Evolutionary conservation across 2,797 vertebrate genomes (phyloP).

Genomic region (Siniperca scherzeri): DNA sequence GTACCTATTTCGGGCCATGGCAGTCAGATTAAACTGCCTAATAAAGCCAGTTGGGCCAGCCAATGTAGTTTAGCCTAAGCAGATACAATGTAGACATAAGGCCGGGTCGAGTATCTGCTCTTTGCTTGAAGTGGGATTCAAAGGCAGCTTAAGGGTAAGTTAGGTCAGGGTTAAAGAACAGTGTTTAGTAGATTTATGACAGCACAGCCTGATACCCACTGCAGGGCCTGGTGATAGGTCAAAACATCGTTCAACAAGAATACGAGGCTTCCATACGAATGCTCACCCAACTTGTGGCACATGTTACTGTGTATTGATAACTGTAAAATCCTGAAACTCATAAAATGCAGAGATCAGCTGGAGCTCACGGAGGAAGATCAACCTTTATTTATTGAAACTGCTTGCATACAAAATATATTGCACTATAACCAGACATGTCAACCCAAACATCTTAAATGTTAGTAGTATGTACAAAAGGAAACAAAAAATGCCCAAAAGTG

Average conservation of each 20-base stretch:
- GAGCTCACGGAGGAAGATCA: constrained; percentile 94
- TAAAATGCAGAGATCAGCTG: constrained; percentile 35
- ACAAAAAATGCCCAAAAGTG: constrained; percentile 90
- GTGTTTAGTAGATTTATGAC: neutral
- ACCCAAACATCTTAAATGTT: constrained; percentile 94
- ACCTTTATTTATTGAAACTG: constrained; percentile 99
- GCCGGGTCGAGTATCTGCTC: neutral
- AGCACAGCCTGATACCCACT: too few species aligned
- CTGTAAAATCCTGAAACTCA: neutral
- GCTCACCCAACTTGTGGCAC: neutral
- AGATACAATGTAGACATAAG: neutral
- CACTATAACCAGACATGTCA: constrained; percentile 99
- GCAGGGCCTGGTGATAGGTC: neutral
- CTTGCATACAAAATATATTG: constrained; percentile 99
- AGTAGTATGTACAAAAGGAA: constrained; percentile 94
- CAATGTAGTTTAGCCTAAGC: neutral
- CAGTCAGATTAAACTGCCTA: too few species aligned
- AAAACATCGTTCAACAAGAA: neutral
- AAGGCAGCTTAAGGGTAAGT: neutral
- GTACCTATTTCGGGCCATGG: too few species aligned
- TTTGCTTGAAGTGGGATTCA: neutral
- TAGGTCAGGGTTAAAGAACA: neutral
- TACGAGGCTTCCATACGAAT: neutral
- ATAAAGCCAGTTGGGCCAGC: neutral
- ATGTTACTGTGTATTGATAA: neutral